Conservation (phyloP, 1,140 invertebrate genomes). For the Atta colombica region DNA sequence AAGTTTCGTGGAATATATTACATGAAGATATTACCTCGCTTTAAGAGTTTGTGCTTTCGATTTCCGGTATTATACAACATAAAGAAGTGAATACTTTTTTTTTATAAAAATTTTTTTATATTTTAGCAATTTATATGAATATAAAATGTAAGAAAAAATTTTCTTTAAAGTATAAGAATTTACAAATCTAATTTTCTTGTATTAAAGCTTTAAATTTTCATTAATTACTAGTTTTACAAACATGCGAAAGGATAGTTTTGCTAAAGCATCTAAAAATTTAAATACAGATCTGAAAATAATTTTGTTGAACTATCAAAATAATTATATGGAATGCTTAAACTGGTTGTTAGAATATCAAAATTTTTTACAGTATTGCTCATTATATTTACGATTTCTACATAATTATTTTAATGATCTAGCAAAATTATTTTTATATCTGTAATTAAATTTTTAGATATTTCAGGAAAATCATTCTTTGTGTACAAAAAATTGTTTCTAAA, state of each 20-base stretch:
- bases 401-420: too few species aligned
- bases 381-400: too few species aligned
- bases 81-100: background rate
- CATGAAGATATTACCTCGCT: conserved; percentile 31
- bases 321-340: too few species aligned
- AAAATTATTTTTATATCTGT: too few species aligned
- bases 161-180: background rate
- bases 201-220: background rate
- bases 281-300: too few species aligned
- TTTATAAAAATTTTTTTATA: background rate
- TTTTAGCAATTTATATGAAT: background rate
- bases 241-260: too few species aligned
- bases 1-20: conserved; percentile 68
- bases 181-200: background rate
- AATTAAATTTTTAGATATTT: too few species aligned
- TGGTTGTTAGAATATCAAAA: too few species aligned
- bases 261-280: too few species aligned
- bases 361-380: too few species aligned
- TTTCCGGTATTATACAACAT: background rate
- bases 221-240: too few species aligned
- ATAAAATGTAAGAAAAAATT: background rate
- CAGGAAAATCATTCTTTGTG: background rate
- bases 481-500: background rate
- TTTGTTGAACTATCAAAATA: too few species aligned
- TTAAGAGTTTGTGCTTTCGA: conserved; percentile 4